Evolutionary conservation across 2,888 invertebrate species (phyloP).

Genomic region (Nephrotoma guestfalica): DNA sequence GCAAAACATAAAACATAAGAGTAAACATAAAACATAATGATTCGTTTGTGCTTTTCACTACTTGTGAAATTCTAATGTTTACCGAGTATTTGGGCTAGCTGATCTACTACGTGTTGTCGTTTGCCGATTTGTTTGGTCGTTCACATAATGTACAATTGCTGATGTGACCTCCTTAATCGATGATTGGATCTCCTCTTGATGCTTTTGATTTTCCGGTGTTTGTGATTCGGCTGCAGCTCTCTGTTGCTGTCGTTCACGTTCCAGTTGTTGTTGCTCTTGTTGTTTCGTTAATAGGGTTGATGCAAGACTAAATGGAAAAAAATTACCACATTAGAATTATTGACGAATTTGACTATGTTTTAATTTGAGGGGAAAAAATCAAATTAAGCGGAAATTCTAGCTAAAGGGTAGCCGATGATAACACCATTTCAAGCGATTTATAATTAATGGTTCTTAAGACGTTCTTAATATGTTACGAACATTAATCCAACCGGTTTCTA

Average conservation of each 20-base stretch:
- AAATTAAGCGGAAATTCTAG: neutral
- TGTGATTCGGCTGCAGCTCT: slow-evolving; percentile 28
- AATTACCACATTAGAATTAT: neutral
- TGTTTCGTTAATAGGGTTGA: slow-evolving; percentile 47
- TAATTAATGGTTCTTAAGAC: too few species aligned
- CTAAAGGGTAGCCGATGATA: neutral
- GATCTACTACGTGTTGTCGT: slow-evolving; percentile 32
- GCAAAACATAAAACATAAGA: neutral
- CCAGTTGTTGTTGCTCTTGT: slow-evolving; percentile 19
- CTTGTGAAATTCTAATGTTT: slow-evolving; percentile 13
- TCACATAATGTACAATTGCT: slow-evolving; percentile 83
- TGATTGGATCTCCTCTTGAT: slow-evolving; percentile 55
- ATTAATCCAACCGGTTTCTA: too few species aligned
- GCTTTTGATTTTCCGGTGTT: slow-evolving; percentile 30
- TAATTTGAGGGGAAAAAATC: neutral
- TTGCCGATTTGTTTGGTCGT: slow-evolving; percentile 47
- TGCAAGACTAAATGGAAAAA: slow-evolving; percentile 38
- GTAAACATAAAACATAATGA: neutral
- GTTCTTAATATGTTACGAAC: too few species aligned
- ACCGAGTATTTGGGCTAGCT: slow-evolving; percentile 32
- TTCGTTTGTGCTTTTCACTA: neutral
- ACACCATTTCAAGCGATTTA: neutral
- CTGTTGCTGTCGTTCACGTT: slow-evolving; percentile 24
- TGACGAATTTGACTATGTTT: neutral
- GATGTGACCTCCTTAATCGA: slow-evolving; percentile 87